These are phyloP conservation scores for Laothoe populi DNA, from an alignment of 2,888 invertebrate genomes.

Conservation along the genomic window DNA sequence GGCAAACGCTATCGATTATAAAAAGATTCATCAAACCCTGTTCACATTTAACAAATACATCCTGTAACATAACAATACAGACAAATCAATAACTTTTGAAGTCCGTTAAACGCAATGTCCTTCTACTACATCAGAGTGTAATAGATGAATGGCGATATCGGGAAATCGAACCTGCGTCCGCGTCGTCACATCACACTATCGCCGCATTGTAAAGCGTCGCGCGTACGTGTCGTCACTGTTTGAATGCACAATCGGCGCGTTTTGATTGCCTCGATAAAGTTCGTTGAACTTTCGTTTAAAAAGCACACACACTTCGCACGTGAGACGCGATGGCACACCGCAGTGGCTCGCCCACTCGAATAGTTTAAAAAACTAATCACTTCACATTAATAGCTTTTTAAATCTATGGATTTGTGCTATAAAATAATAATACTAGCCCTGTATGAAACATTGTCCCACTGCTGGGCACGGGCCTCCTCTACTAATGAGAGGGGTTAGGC, in stretches of 20 bases:
- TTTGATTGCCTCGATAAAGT: slow-evolving; percentile 30
- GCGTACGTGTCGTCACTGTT: slow-evolving; percentile 24
- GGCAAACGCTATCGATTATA: too few species aligned
- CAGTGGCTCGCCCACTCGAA: background rate
- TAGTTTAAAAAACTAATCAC: background rate
- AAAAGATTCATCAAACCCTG: too few species aligned
- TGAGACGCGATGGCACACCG: slow-evolving; percentile 4
- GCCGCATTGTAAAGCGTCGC: background rate
- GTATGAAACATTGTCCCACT: too few species aligned
- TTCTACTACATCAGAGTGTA: too few species aligned
- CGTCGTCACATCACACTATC: background rate
- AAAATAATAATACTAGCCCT: too few species aligned
- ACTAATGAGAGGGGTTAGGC: too few species aligned
- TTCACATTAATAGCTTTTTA: background rate
- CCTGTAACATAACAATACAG: too few species aligned
- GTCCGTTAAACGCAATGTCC: too few species aligned
- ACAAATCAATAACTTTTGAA: too few species aligned
- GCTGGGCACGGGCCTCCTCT: too few species aligned
- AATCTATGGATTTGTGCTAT: too few species aligned
- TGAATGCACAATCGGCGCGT: slow-evolving; percentile 26
- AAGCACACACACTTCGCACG: background rate
- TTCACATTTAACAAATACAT: too few species aligned
- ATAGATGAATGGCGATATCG: background rate
- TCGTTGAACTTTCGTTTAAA: slow-evolving; percentile 20
- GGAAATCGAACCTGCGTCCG: slow-evolving; percentile 14